Base-by-base conservation (phyloP, 92 coral and sea anemone genomes). In the Metridium senile region DNA sequence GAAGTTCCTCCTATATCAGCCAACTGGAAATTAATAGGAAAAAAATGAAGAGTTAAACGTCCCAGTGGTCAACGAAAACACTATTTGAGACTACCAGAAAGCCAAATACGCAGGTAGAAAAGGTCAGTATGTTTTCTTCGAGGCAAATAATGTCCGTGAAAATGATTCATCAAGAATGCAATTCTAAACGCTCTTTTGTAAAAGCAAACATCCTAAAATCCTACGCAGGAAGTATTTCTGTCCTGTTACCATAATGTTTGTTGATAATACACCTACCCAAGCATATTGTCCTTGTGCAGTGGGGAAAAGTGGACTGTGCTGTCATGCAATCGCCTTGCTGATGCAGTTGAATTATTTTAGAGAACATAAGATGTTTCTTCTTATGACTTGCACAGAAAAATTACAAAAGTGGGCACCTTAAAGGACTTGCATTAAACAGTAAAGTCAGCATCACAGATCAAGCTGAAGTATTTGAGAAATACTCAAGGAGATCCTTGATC, bases 271-370 rank as follows among this genome's bases (percentile, higher is more conserved):
- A 30, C 91, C 87, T 26, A 26, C 77, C 0, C 72, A 82, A 66
- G 84, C 69, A 17, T 82, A 77, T 31, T 82, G 87, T 25, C 33
- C 75, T 16, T 86, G 90, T 72, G 81, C 90, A 35, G 82, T 87
- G 19, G 91, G 87, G 6, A 81, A 82, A 39, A 72, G 91, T 78
- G 87, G 91, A 9, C 21, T 82, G 47, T 82, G 91, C 72, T 87
- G 91, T 63, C 91, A 82, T 47, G 87, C 62, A 0, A 31, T 86
- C 58, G 87, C 87, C 65, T 73, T 81, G 16, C 33, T 81, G 45
- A 32, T 76, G 35, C 51, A 76, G 43, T 73, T 86, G 11, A 81
- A 81, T 2, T 82, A 53, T 62, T 86, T 51, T 45, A 35, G 16
- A 45, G 87, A 82, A 9, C 69, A 73, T 75, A 82, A 82, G 47